phyloP scores from a whole-genome alignment of 1,140 invertebrate genomes.

The Orius insidiosus region DNA sequence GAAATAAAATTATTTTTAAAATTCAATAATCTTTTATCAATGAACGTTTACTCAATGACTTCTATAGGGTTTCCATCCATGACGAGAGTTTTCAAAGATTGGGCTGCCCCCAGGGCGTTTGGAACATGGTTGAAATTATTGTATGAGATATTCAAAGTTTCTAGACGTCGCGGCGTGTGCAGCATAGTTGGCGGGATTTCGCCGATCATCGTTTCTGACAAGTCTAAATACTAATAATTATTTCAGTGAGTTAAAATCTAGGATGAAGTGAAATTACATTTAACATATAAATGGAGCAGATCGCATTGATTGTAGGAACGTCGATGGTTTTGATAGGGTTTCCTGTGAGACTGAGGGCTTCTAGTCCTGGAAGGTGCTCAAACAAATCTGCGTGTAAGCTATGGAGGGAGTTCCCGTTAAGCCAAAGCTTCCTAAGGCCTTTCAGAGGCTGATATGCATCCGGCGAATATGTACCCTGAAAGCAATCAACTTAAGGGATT shows the following conservation, averaged over 20 bases:
- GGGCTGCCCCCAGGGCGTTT: background rate
- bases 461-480: slow-evolving; percentile 36
- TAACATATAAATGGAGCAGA: slow-evolving; percentile 38
- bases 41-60: background rate
- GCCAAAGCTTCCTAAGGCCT: slow-evolving; percentile 37
- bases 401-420: slow-evolving; percentile 45
- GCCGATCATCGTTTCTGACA: slow-evolving; percentile 3
- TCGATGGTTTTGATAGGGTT: slow-evolving; percentile 46
- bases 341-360: slow-evolving; percentile 39
- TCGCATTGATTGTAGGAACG: slow-evolving; percentile 35
- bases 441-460: slow-evolving; percentile 38
- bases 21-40: background rate
- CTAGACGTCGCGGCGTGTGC: background rate
- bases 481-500: too few species aligned
- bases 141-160: slow-evolving; percentile 5
- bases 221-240: slow-evolving; percentile 5
- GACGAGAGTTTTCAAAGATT: slow-evolving; percentile 4
- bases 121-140: slow-evolving; percentile 7
- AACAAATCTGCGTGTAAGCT: slow-evolving; percentile 48
- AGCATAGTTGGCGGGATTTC: background rate
- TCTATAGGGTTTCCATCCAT: slow-evolving; percentile 5
- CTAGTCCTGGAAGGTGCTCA: slow-evolving; percentile 42
- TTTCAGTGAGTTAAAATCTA: too few species aligned
- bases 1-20: background rate
- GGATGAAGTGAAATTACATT: slow-evolving; percentile 29